Conservation (phyloP, 1,140 invertebrate genomes). For the Scaptomyza pallida region DNA sequence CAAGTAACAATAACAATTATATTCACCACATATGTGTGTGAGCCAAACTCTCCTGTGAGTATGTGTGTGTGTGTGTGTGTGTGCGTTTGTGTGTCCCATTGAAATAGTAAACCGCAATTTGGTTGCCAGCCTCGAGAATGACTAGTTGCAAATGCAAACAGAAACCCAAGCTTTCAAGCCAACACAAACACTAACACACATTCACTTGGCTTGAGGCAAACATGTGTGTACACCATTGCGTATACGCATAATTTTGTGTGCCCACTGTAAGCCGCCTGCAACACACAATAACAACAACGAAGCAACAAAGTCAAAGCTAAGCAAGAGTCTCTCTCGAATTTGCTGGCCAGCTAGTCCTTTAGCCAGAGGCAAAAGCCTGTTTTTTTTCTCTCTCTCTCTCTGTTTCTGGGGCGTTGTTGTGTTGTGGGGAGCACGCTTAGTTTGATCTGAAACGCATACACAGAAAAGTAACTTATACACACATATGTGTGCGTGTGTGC, state of each 20-base stretch:
- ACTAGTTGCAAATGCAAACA: constrained; percentile 75
- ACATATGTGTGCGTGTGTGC: not conserved
- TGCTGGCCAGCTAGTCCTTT: constrained; percentile 5
- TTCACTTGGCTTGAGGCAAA: not conserved
- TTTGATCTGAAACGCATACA: constrained; percentile 54
- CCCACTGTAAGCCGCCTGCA: constrained; percentile 31
- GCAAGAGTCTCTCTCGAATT: constrained; percentile 17
- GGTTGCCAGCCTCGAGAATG: constrained; percentile 39
- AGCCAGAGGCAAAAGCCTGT: constrained; percentile 27
- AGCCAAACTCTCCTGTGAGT: constrained; percentile 1
- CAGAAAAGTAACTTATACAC: constrained; percentile 23
- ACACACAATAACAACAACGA: constrained; percentile 26
- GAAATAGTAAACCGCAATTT: constrained; percentile 78
- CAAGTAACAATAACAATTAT: constrained; percentile 80
- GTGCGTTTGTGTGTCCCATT: constrained; percentile 38
- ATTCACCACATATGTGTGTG: constrained; percentile 44
- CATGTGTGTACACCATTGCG: constrained; percentile 4
- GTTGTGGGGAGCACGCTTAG: constrained; percentile 34
- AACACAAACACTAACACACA: not conserved
- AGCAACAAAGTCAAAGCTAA: constrained; percentile 34
- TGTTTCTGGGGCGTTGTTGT: constrained; percentile 24
- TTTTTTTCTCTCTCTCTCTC: too few relatives aligned
- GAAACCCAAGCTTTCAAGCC: constrained; percentile 30
- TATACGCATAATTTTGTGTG: constrained; percentile 50
- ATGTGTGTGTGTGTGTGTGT: constrained; percentile 4